Evolutionary conservation across 2,113 vertebrate genomes (phyloP).

Genomic region (Bathybates hornii): DNA sequence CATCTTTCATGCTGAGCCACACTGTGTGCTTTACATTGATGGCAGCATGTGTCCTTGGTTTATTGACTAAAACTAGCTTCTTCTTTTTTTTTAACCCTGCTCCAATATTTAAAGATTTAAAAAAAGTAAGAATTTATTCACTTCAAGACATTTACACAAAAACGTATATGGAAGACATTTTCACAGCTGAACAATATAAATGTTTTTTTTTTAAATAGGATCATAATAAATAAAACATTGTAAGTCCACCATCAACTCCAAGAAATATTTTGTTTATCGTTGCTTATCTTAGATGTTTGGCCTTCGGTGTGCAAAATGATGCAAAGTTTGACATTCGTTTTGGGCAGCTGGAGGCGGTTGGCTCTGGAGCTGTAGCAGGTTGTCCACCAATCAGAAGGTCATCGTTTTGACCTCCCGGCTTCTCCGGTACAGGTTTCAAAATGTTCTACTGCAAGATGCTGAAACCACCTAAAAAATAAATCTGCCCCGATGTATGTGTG

Average conservation of each 20-base stretch:
- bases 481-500: background rate
- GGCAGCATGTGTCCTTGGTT: background rate
- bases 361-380: background rate
- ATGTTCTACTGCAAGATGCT: background rate
- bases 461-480: background rate
- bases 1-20: background rate
- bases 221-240: background rate
- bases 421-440: background rate
- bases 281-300: background rate
- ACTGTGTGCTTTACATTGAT: background rate
- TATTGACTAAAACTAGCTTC: background rate
- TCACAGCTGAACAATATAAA: background rate
- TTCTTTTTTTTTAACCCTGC: background rate
- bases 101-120: background rate
- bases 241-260: background rate
- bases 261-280: background rate
- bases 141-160: background rate
- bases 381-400: background rate
- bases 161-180: background rate
- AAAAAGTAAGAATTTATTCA: background rate
- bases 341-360: background rate
- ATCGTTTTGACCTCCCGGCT: background rate
- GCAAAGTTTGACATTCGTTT: background rate
- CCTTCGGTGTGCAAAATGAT: background rate
- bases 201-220: background rate